These are phyloP conservation scores for Lepisosteus osseus DNA, from an alignment of 2,113 vertebrate species.

Conservation along the genomic window DNA sequence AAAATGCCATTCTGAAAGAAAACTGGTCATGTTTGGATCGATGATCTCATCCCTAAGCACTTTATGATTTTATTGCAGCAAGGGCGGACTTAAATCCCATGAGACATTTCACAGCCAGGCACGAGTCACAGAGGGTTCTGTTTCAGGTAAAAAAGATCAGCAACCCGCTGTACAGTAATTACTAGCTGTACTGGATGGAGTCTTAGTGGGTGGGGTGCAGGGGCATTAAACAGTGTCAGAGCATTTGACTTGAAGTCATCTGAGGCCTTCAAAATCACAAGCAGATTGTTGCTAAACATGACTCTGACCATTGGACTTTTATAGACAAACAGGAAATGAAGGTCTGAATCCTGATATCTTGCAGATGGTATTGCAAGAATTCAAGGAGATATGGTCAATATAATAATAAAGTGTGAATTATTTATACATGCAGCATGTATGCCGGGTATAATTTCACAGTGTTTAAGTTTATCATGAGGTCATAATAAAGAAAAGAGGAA, in stretches of 20 bases:
- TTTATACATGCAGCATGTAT: background rate
- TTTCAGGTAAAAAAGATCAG: background rate
- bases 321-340: slow-evolving; percentile 14
- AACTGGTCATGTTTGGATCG: background rate
- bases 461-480: background rate
- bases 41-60: background rate
- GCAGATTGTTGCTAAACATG: slow-evolving; percentile 13
- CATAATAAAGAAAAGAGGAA: too few relatives aligned
- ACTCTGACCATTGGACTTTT: background rate
- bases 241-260: background rate
- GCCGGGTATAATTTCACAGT: background rate
- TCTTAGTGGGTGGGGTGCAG: background rate
- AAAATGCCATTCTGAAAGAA: background rate
- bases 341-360: background rate
- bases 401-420: background rate
- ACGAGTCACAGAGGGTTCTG: background rate
- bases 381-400: background rate
- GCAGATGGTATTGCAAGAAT: background rate
- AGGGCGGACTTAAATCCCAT: background rate
- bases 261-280: slow-evolving; percentile 15
- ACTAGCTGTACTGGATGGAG: background rate
- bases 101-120: background rate
- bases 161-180: background rate
- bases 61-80: background rate
- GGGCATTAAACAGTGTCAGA: too few relatives aligned